A percentile compares a stretch with the other conserved stretches of the same genome.
These are phyloP conservation scores for Eucera pruinosa DNA, from an alignment of 2,888 invertebrate genomes.

Conservation along the genomic window DNA sequence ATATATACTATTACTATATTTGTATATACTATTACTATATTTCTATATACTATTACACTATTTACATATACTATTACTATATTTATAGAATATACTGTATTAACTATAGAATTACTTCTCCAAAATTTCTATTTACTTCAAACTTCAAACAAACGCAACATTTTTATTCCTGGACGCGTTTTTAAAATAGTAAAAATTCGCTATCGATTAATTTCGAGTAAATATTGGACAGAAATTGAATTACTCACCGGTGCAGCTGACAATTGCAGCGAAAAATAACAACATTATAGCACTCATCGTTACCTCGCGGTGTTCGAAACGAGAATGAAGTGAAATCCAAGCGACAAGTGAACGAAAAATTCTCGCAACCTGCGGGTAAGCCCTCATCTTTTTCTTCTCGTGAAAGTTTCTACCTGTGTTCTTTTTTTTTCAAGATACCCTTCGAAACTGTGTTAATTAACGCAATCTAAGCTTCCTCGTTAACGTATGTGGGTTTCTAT, in stretches of 20 bases:
- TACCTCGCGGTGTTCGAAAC: constrained; percentile 38
- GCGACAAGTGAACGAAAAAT: constrained; percentile 40
- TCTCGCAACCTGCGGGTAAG: constrained; percentile 67
- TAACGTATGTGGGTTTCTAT: constrained; percentile 52
- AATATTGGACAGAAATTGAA: not conserved
- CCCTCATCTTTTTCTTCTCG: constrained; percentile 60
- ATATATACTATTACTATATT: no score
- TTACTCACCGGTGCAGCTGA: constrained; percentile 56
- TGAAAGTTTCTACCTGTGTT: constrained; percentile 70
- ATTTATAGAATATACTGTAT: no score
- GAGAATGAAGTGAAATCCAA: constrained; percentile 61
- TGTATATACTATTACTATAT: no score
- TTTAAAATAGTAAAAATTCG: no score
- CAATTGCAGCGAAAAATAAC: constrained; percentile 28
- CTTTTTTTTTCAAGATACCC: constrained; percentile 60
- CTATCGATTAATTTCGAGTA: no score
- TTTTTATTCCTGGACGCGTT: constrained; percentile 34
- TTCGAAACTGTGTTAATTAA: constrained; percentile 53
- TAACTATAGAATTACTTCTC: no score
- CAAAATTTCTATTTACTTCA: no score
- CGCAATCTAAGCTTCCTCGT: constrained; percentile 44
- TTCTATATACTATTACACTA: no score
- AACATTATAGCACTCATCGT: constrained; percentile 59
- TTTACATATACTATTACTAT: no score
- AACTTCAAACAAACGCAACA: no score